Evolutionary conservation across 2,113 vertebrate species (phyloP).

Genomic region (Zosterops borbonicus): DNA sequence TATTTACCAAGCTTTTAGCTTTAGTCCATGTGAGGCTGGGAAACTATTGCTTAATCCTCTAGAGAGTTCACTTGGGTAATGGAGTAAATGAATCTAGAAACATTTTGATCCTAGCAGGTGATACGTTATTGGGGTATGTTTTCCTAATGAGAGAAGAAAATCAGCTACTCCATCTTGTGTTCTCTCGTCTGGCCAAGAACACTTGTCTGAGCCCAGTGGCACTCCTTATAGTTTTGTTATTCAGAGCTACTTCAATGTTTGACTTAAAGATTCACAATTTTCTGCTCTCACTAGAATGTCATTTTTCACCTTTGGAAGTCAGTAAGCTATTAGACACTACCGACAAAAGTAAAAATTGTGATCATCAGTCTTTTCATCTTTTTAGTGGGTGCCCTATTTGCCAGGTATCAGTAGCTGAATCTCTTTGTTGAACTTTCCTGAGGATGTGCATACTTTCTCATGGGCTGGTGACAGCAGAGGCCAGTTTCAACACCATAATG

Average conservation of each 20-base stretch:
- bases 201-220: neutral
- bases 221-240: neutral
- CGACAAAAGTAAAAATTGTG: neutral
- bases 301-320: conserved; percentile 25
- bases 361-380: neutral
- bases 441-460: neutral
- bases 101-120: conserved; percentile 52
- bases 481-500: neutral
- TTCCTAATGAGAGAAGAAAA: conserved; percentile 29
- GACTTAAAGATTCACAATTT: conserved; percentile 2
- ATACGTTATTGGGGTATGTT: conserved; percentile 4
- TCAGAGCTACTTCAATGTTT: neutral
- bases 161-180: conserved; percentile 20
- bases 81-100: conserved; percentile 68
- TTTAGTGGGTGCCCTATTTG: neutral
- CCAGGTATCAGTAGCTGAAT: neutral
- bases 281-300: neutral
- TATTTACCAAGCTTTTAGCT: conserved; percentile 62
- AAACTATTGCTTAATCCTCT: conserved; percentile 70
- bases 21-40: conserved; percentile 54
- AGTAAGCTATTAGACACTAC: conserved; percentile 10
- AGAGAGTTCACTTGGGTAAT: conserved; percentile 61
- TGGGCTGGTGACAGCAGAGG: neutral
- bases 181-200: neutral
- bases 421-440: neutral